Percentiles rank a stretch among this genome's conserved stretches.
Conservation (phyloP, 2,113 vertebrate genomes). For the Alligator mississippiensis region DNA sequence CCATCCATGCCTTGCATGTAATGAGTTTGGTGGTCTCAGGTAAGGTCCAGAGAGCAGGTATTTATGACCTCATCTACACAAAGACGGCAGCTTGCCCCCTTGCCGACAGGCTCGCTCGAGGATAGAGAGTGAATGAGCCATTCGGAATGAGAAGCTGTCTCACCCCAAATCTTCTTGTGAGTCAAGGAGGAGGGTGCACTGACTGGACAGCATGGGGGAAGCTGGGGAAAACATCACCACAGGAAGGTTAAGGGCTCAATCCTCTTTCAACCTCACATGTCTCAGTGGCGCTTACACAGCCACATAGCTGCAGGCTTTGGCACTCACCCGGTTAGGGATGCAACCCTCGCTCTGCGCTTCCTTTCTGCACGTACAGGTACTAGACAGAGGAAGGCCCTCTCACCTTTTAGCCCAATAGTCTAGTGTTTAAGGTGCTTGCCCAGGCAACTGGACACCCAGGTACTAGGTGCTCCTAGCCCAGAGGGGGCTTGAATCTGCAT, state of each 20-base stretch:
- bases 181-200: background rate
- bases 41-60: background rate
- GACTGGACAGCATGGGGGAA: background rate
- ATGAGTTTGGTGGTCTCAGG: rapidly evolving
- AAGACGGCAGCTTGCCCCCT: background rate
- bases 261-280: too few relatives aligned
- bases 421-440: too few relatives aligned
- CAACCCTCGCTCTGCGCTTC: too few relatives aligned
- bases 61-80: background rate
- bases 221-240: background rate
- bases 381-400: too few relatives aligned
- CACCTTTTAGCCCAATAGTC: too few relatives aligned
- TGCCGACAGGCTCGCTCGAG: background rate
- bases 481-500: too few relatives aligned
- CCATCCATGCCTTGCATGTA: rapidly evolving
- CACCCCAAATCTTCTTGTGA: background rate
- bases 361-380: too few relatives aligned
- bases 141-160: background rate
- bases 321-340: too few relatives aligned
- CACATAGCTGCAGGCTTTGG: too few relatives aligned
- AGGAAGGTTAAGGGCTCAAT: background rate
- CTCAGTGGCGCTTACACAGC: too few relatives aligned
- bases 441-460: too few relatives aligned
- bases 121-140: background rate
- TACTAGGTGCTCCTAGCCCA: too few relatives aligned